Evolutionary conservation across 2,888 invertebrate species (phyloP).

Genomic region (Ochlodes sylvanus): DNA sequence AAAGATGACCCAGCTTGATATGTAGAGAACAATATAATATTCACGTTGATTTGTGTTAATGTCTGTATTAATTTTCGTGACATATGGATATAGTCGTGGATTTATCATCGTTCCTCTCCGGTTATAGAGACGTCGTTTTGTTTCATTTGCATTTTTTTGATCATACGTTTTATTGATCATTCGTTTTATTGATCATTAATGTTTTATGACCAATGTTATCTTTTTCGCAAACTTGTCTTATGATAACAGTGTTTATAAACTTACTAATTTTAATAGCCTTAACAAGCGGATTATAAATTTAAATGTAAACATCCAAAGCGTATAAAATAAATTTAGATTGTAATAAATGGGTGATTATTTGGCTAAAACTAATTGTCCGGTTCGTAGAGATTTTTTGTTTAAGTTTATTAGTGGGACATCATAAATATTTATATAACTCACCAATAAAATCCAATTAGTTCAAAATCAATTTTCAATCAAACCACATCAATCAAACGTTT

Average conservation of each 20-base stretch:
- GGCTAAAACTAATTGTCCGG: background rate
- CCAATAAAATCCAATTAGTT: constrained; percentile 46
- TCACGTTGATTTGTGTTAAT: constrained; percentile 75
- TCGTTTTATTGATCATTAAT: constrained; percentile 4
- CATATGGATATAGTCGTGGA: constrained; percentile 53
- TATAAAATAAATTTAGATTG: background rate
- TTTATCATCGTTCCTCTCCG: background rate
- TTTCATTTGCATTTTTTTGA: constrained; percentile 57
- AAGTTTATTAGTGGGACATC: background rate
- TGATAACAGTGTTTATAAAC: constrained; percentile 24
- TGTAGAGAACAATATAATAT: constrained; percentile 61
- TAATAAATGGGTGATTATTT: background rate
- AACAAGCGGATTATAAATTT: background rate
- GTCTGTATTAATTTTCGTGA: constrained; percentile 75
- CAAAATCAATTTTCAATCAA: constrained; percentile 27
- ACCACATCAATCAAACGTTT: constrained; percentile 38
- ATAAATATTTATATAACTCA: constrained; percentile 44
- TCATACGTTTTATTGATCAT: constrained; percentile 6
- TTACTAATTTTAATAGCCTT: background rate
- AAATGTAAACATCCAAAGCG: background rate
- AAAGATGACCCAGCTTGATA: constrained; percentile 59
- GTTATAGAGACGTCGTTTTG: constrained; percentile 57
- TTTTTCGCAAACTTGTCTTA: constrained; percentile 13
- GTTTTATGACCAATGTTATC: constrained; percentile 3
- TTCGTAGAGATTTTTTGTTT: background rate